Conservation (phyloP, 2,888 invertebrate genomes). For the Trisateles emortualis region DNA sequence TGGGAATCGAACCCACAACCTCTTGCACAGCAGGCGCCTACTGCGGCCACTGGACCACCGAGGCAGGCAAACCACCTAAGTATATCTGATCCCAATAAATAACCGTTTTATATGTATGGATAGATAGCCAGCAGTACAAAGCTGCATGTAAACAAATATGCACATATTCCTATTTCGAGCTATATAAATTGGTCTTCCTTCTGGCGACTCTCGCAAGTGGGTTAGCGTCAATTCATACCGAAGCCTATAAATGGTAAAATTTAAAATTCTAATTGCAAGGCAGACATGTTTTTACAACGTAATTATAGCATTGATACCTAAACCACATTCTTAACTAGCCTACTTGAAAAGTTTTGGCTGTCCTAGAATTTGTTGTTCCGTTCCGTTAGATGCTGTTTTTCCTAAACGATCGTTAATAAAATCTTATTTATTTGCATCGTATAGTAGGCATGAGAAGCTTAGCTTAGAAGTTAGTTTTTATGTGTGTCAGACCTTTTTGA, state of each 20-base stretch:
- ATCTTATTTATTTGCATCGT: conserved; percentile 9
- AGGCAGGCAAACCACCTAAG: too few species aligned
- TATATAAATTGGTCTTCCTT: conserved; percentile 23
- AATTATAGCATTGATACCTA: conserved; percentile 18
- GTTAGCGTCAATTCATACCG: conserved; percentile 19
- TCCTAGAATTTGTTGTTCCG: conserved; percentile 15
- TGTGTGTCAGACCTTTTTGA: too few species aligned
- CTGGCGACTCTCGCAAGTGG: conserved; percentile 16
- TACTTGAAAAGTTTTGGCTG: conserved; percentile 14
- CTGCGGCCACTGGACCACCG: too few species aligned
- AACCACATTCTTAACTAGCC: conserved; percentile 31
- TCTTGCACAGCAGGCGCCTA: too few species aligned
- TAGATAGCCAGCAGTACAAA: too few species aligned
- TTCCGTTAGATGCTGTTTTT: conserved; percentile 6
- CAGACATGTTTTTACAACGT: conserved; percentile 20
- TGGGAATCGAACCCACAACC: too few species aligned
- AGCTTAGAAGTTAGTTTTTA: too few species aligned
- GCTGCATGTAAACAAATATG: neutral
- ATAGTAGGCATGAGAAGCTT: too few species aligned
- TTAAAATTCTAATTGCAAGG: conserved; percentile 32
- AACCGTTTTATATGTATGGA: too few species aligned
- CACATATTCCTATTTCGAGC: conserved; percentile 2
- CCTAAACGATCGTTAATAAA: conserved; percentile 10
- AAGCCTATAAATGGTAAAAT: conserved; percentile 39
- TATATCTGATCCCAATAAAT: too few species aligned